Base-by-base conservation (phyloP, 2,888 invertebrate species). In the Apomyelois bistriatella region DNA sequence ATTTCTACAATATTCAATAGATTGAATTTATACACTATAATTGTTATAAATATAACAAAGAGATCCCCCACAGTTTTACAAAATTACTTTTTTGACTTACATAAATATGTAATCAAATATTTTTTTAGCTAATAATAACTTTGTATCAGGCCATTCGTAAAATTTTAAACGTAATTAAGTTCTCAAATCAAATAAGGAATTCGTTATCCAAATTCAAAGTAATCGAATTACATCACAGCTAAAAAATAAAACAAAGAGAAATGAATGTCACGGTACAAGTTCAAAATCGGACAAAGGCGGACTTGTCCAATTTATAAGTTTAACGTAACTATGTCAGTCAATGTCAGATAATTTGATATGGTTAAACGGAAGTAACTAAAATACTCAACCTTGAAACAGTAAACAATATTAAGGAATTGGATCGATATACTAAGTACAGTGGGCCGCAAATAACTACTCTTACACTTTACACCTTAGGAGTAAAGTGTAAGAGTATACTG, bases 191-290 rank as follows among this genome's bases (percentile, higher is more conserved):
- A 22, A 22, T 5, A 5, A 22, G 22, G 2, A 22, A 22, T 22
- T 22, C 22, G 22, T 3, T 3, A 22, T 22, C 5, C 22, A 12
- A 6, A 12, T 22, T 42, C 22, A 16, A n/a, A 43, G 12, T 12
- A 40, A 40, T 17, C 17, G 17, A 43, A 43, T 43, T 43, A 28
- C 37, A 13, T 13, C 22, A 42, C 30, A n/a, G n/a, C n/a, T n/a
- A 42, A 35, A n/a, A 49, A 4, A 48, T 13, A 13, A 17, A 22
- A 48, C 37, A 41, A 54, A 50, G 28, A 38, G 53, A 47, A 16
- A 2, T 32, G 50, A 56, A 58, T 60, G 59, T 55, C 56, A 52
- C 48, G 32, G 42, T 17, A 48, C 60, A 60, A 60, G 58, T 54
- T 52, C 58, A 54, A 35, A 35, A 32, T 35, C 42, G 50, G 41